These are phyloP conservation scores for Heteractis magnifica DNA, from an alignment of 92 coral and sea anemone species.

Conservation along the genomic window DNA sequence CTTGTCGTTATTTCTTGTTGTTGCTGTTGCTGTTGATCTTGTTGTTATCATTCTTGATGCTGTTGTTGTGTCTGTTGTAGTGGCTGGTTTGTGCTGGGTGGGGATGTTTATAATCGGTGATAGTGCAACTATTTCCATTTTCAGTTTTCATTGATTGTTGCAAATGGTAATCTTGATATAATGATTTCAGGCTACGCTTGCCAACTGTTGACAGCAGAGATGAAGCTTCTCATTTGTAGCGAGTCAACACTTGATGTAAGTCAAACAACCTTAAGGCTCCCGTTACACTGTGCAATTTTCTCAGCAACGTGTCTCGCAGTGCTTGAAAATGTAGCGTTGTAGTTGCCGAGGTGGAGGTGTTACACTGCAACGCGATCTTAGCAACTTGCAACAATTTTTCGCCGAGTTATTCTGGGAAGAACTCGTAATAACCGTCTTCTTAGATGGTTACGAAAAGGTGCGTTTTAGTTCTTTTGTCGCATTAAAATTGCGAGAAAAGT, in stretches of 20 bases:
- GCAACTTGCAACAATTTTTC: too few relatives aligned
- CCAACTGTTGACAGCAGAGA: slow-evolving; percentile 82
- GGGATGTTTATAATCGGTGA: neutral
- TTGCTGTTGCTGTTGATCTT: neutral
- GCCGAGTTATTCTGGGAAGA: too few relatives aligned
- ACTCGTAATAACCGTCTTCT: too few relatives aligned
- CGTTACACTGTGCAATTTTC: too few relatives aligned
- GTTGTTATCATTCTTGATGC: neutral
- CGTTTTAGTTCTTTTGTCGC: too few relatives aligned
- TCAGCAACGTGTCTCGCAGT: too few relatives aligned
- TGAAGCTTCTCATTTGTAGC: slow-evolving; percentile 87
- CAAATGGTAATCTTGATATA: neutral
- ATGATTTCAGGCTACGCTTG: slow-evolving; percentile 80
- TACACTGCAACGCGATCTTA: too few relatives aligned
- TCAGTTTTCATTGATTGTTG: neutral
- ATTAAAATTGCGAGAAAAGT: too few relatives aligned
- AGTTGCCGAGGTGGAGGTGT: too few relatives aligned
- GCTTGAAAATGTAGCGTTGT: too few relatives aligned
- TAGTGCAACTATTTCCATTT: neutral
- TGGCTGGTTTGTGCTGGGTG: neutral
- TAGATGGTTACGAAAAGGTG: too few relatives aligned
- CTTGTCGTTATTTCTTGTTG: neutral
- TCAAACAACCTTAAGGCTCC: neutral
- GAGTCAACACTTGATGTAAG: slow-evolving; percentile 92
- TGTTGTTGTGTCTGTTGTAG: neutral